A percentile compares a stretch with the other conserved stretches of the same genome.
Evolutionary conservation across 2,888 invertebrate species (phyloP).

Genomic region (Sclerodermus sp.): DNA sequence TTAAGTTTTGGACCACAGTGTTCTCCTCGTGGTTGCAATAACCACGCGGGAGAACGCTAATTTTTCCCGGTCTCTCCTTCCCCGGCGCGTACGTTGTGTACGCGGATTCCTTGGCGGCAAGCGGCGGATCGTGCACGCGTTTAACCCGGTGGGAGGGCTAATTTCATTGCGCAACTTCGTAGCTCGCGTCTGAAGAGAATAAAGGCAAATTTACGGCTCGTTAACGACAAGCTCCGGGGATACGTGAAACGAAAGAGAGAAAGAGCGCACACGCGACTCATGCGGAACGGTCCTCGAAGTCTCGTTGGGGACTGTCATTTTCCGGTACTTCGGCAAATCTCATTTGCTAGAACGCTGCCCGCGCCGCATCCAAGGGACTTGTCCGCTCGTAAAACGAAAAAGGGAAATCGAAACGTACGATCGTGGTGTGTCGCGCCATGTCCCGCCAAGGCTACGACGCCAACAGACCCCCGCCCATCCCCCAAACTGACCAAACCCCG

Average conservation of each 20-base stretch:
- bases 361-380: too few species aligned
- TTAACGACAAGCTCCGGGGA: slow-evolving; percentile 21
- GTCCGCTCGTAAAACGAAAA: too few species aligned
- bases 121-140: slow-evolving; percentile 9
- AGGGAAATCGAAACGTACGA: too few species aligned
- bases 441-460: too few species aligned
- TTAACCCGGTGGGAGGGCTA: slow-evolving; percentile 17
- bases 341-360: slow-evolving; percentile 27
- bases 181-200: slow-evolving; percentile 23
- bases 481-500: too few species aligned
- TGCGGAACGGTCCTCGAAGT: slow-evolving; percentile 17
- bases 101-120: background rate
- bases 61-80: too few species aligned
- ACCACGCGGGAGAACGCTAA: too few species aligned
- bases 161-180: slow-evolving; percentile 24
- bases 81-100: background rate
- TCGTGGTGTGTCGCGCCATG: too few species aligned
- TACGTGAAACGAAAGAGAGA: slow-evolving; percentile 10
- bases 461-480: too few species aligned
- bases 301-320: slow-evolving; percentile 30
- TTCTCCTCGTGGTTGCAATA: too few species aligned
- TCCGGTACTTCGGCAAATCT: slow-evolving; percentile 39
- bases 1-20: too few species aligned
- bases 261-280: slow-evolving; percentile 6
- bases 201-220: slow-evolving; percentile 27